Evolutionary conservation across 2,797 vertebrate species (phyloP), one percentile per base, ranked within the genome.

Genomic region (Lepilemur ruficaudatus): DNA sequence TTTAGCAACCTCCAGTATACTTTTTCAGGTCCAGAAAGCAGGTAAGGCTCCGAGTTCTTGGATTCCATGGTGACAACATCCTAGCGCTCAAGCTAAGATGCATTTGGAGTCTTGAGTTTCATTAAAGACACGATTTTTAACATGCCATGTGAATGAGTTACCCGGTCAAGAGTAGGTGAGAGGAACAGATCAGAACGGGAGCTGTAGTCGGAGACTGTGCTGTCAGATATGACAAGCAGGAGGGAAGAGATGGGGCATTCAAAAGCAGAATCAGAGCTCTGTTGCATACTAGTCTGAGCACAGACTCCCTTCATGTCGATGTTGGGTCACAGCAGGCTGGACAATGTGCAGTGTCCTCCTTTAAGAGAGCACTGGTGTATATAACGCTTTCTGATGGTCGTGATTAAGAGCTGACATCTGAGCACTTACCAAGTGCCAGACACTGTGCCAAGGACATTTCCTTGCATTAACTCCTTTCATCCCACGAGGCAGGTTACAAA

Each of bases 321-420:
- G 9, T 6, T 32, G 50, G 55, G 18, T 87, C 48, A 1, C 48
- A 30, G 79, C 1, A 67, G 69, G 65, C 43, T 63, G 50, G 30
- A 55, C 12, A 5, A 1, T 1, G 17, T 30, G 28, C 1, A 15
- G 18, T 30, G 0, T 41, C 20, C 0, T n/a, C 20, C 4, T 2
- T 22, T 35, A 70, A 84, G 57, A 86, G 22, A 50, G 10, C 20
- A 28, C 12, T 18, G 30, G 4, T 7, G 23, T 57, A 23, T 20
- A 8, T 38, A 69, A 69, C 5, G 65, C 65, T 69, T 69, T 59
- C 59, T 55, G 38, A 76, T 5, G n/a, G 28, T 20, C 48, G 10
- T 28, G 22, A 38, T 8, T 59, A 57, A 35, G 25, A 84, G 88
- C 46, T 50, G 9, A 6, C 5, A 65, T 61, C 41, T 48, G 59